phyloP scores from a whole-genome alignment of 2,113 vertebrate genomes.

The Protobothrops flavoviridis region DNA sequence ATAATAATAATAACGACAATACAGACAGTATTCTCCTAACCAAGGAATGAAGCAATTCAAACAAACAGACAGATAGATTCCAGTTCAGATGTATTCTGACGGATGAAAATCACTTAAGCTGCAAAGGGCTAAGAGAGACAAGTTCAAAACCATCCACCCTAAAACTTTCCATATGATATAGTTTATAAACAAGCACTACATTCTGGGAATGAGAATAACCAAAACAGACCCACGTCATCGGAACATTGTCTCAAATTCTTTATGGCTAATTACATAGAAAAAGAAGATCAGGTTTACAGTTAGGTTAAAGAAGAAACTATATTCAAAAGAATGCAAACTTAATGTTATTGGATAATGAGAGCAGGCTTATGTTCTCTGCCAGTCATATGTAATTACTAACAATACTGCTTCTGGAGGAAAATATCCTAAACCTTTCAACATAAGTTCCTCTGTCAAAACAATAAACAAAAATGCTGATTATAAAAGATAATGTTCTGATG shows the following conservation, averaged over 20 bases:
- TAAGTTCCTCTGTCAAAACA: conserved; percentile 25
- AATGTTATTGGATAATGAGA: conserved; percentile 45
- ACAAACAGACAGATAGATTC: not conserved
- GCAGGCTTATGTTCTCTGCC: conserved; percentile 44
- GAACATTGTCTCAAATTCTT: conserved; percentile 34
- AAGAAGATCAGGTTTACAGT: conserved; percentile 54
- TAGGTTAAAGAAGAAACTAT: conserved; percentile 56
- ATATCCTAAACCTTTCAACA: conserved; percentile 39
- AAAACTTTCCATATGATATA: conserved; percentile 42
- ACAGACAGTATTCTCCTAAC: not conserved
- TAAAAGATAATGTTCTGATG: conserved; percentile 48
- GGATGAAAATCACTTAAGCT: conserved; percentile 9
- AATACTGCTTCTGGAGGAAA: conserved; percentile 53
- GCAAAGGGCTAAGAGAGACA: conserved; percentile 14
- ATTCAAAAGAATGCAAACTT: conserved; percentile 57
- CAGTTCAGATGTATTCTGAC: conserved; percentile 1
- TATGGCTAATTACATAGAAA: conserved; percentile 56
- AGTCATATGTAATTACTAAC: conserved; percentile 48
- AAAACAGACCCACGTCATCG: conserved; percentile 48
- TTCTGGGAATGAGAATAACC: conserved; percentile 27
- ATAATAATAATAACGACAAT: not conserved
- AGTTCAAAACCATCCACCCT: conserved; percentile 53
- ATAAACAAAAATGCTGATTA: conserved; percentile 54
- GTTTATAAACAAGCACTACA: conserved; percentile 47
- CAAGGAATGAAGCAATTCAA: not conserved